phyloP scores from a whole-genome alignment of 2,113 vertebrate genomes.

The Odontesthes bonariensis region DNA sequence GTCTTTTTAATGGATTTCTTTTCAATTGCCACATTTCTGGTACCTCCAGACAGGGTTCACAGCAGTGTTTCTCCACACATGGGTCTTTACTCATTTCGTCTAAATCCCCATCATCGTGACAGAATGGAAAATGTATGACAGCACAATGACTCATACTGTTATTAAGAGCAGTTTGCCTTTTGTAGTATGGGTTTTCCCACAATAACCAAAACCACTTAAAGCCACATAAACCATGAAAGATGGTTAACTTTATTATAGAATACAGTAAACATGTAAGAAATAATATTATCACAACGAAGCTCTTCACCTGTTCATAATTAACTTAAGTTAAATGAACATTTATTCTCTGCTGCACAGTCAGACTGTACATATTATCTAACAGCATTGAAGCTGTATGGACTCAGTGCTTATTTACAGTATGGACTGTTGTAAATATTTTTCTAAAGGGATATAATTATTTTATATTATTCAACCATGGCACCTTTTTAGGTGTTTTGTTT shows the following conservation, averaged over 20 bases:
- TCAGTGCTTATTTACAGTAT: not conserved
- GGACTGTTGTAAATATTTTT: conserved; percentile 63
- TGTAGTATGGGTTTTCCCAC: conserved; percentile 16
- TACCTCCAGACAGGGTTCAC: not conserved
- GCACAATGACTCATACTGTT: conserved; percentile 27
- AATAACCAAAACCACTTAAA: conserved; percentile 20
- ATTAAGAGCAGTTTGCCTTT: not conserved
- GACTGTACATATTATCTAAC: conserved; percentile 60
- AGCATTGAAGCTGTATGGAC: conserved; percentile 12
- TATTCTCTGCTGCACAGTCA: conserved; percentile 36
- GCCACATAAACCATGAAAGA: not conserved
- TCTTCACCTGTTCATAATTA: conserved; percentile 40
- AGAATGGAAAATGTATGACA: conserved; percentile 1
- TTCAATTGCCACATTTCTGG: not conserved
- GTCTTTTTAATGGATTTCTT: not conserved
- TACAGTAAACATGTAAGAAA: conserved; percentile 18
- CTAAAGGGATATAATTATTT: conserved; percentile 25
- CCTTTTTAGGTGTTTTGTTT: conserved; percentile 54
- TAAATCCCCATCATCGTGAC: not conserved
- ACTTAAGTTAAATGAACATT: conserved; percentile 46
- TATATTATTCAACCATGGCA: conserved; percentile 25
- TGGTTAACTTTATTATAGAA: conserved; percentile 2
- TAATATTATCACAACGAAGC: conserved; percentile 25
- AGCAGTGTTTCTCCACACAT: conserved; percentile 4
- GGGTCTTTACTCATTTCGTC: conserved; percentile 3